Evolutionary conservation across 35 echinoderm and acorn worm species (phyloP), one percentile per base, ranked within the genome.

Genomic region (Apostichopus parvimensis): DNA sequence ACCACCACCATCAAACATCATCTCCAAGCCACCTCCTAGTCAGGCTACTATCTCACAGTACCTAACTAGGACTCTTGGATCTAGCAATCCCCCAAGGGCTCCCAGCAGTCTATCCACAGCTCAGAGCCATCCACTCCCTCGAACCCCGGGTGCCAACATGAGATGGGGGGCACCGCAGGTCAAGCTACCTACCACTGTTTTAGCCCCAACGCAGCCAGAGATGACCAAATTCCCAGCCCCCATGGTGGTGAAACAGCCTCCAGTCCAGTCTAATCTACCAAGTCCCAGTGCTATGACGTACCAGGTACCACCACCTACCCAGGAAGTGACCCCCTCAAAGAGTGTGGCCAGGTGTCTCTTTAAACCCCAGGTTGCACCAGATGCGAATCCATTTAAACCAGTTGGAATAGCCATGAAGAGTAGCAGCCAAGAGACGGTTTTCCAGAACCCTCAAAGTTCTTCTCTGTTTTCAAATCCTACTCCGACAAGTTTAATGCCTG

Each of bases 1-100:
- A 56, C 56, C 87, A 17, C 59, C 92, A 56, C 21, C 57, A 25
- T 78, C 87, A 56, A 89, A 73, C 23, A 66, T 87, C 70, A 93
- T 80, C 54, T 77, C 78, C 18, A 93, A 87, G 66, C 92, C 92
- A 91, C 79, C 92, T 70, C 64, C 92, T 15, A 93, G 84, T 57
- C 76, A 82, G 73, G 78, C 93, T 4, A 83, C 93, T 28, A 92
- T 76, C 57, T 89, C 91, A 6, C 79, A 91, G 76, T 89, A 83
- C 64, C 77, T 91, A 14, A 28, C 90, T 24, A 90, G 79, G 22
- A 77, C 55, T 59, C 77, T 91, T 4, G 77, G 64, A 21, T 87
- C 93, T 25, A 82, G 78, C 85, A 72, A 65, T 52, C 64, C 91
- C 4, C 78, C 89, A 53, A 87, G 76, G 87, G 22, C 90, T 7